Evolutionary conservation across 1,140 invertebrate genomes (phyloP).

Genomic region (Trichoplusia ni): DNA sequence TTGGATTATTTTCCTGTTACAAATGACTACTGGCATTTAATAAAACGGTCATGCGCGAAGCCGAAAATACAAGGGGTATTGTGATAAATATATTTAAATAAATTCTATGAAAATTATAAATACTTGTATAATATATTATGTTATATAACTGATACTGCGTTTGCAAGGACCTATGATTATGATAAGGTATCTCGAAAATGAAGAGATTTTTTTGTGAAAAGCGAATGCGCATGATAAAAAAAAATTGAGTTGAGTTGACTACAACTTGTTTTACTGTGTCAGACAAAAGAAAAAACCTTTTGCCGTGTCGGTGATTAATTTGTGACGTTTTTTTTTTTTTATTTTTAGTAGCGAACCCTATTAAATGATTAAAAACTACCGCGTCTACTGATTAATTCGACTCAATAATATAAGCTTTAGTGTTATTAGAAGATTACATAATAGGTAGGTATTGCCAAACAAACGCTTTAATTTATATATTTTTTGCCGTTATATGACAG

Average conservation of each 20-base stretch:
- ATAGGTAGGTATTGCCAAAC: constrained; percentile 35
- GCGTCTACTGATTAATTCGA: constrained; percentile 1
- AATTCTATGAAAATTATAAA: no score
- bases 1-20: background rate
- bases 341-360: background rate
- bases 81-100: no score
- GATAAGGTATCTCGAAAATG: no score
- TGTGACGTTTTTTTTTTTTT: background rate
- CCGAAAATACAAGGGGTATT: background rate
- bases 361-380: constrained; percentile 17
- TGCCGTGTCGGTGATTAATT: no score
- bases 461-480: constrained; percentile 45
- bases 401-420: constrained; percentile 13
- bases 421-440: constrained; percentile 31
- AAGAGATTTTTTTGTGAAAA: no score
- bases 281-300: no score
- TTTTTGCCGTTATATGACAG: constrained; percentile 26
- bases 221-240: no score
- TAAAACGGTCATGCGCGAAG: background rate
- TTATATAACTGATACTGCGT: no score
- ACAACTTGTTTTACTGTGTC: no score
- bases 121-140: no score
- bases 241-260: no score
- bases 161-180: no score
- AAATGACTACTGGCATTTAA: background rate